Percentiles rank a stretch among this genome's conserved stretches.
Conservation (phyloP, 2,888 invertebrate genomes). For the Sylvicola fuscatus region DNA sequence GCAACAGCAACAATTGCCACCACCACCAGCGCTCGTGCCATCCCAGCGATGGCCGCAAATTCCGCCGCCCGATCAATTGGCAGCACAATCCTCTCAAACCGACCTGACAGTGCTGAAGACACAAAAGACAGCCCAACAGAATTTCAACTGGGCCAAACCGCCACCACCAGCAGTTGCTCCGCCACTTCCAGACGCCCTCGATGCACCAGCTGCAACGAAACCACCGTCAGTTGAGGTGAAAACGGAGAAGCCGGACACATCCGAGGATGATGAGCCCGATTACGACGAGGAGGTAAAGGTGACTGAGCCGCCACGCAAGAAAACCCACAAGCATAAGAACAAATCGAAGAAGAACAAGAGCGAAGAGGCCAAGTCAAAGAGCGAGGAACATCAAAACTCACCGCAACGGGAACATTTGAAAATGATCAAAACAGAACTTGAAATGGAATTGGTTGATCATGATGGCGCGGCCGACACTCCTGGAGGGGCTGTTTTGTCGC, state of each 20-base stretch:
- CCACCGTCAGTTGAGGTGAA: neutral
- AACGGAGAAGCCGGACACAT: constrained; percentile 4
- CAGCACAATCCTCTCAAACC: too few relatives aligned
- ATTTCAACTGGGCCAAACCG: constrained; percentile 4
- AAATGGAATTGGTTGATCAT: constrained; percentile 27
- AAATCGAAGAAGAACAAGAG: constrained; percentile 7
- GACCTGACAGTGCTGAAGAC: neutral
- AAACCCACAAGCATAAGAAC: constrained; percentile 9
- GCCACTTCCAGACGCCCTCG: constrained; percentile 6
- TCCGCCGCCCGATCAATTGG: constrained; percentile 2
- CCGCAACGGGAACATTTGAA: neutral
- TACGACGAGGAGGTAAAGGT: constrained; percentile 15
- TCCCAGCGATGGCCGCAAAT: constrained; percentile 2
- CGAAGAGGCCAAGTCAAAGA: constrained; percentile 7
- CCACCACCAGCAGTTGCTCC: constrained; percentile 8
- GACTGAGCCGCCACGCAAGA: constrained; percentile 13
- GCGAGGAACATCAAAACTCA: constrained; percentile 8
- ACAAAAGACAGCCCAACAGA: constrained; percentile 2
- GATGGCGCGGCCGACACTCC: constrained; percentile 50
- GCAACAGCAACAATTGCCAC: constrained; percentile 13
- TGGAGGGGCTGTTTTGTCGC: constrained; percentile 58
- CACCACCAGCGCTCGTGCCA: neutral
- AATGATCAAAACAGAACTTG: constrained; percentile 19
- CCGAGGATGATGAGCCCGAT: constrained; percentile 9
- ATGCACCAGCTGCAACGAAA: constrained; percentile 6